Base-by-base conservation (phyloP, 2,888 invertebrate species). In the Acanthosepion lycidas region DNA sequence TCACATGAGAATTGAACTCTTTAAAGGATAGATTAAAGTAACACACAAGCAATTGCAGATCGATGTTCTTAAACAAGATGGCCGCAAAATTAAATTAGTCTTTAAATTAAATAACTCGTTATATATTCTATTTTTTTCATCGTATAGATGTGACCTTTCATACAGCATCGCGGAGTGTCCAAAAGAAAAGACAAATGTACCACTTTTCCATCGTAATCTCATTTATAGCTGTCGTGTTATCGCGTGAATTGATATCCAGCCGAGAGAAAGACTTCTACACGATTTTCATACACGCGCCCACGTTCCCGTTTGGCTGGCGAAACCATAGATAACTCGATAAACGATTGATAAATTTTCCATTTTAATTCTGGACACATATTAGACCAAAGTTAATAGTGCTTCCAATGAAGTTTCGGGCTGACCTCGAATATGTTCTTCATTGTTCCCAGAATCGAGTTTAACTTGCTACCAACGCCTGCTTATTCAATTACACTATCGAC, bases 291-390 rank as follows among this genome's bases (percentile, higher is more conserved):
- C 78, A 78, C n/a, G n/a, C n/a, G n/a, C 15, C 20, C 23, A 59
- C 20, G 23, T 23, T 59, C 23, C 23, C 6, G 55, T 78, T 78
- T 78, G 78, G 78, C 9, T 12, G 28, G 28, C 8, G n/a, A 18
- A 78, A 78, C 15, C n/a, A 12, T n/a, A 78, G n/a, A 33, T 78
- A 78, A 78, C n/a, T 78, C 78, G 12, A 78, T 78, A 78, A 78
- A 15, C n/a, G 12, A 78, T 78, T 78, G n/a, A 33, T 33, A 78
- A 78, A n/a, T 33, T 78, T 33, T 78, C 78, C 12, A 78, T n/a
- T 78, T 78, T 78, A 78, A 78, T 78, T 78, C 78, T 15, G 78
- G 78, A n/a, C 78, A 78, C n/a, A 78, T n/a, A 78, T 78, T 78
- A n/a, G 78, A 78, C 8, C n/a, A n/a, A 15, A 78, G n/a, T 78